Evolutionary conservation across 2,797 vertebrate genomes (phyloP), one percentile per base, ranked within the genome.

Genomic region (Parauchenoglanis punctatus): DNA sequence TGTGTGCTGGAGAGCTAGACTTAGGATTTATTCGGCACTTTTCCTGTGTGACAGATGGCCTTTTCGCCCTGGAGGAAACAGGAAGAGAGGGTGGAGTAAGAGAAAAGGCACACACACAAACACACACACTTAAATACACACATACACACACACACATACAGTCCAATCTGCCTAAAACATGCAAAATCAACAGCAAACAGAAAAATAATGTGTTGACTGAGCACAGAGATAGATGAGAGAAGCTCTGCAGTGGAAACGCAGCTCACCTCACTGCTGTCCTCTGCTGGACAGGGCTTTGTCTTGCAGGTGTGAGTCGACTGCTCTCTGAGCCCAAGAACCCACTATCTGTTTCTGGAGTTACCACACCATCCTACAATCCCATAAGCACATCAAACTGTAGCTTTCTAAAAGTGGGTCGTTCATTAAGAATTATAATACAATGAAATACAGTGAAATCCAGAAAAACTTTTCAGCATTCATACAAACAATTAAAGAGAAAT

Each of bases 251-350:
- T 81, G 20, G 31, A 72, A 25, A 56, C 17, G 0, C 23, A 35
- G 70, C 89, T 89, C 86, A 96, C 98, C 96, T 94, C 15, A 87
- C 88, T 85, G 91, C 59, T 0, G 89, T 89, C 89, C 93, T 91
- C 81, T 84, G 96, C 87, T 96, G 96, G 93, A 96, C 91, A 3
- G 94, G 95, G 89, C 93, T 94, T 78, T 91, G 92, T 63, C 92
- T 92, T 20, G 95, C 91, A 11, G 95, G 96, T 0, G 96, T 97
- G 65, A 94, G 93, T 23, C 88, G 94, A 91, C 97, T 97, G 92
- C 95, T 95, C 92, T 99, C 98, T 0, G 98, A 99, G 68, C 97
- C 97, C 86, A 99, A 88, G 61, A 99, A 99, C 65, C 98, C 98
- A 0, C 98, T 99, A 94, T 99, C 98, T 0, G 97, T 98, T 93